Base-by-base conservation (phyloP, 2,888 invertebrate genomes). In the Pristionchus maxplancki region DNA sequence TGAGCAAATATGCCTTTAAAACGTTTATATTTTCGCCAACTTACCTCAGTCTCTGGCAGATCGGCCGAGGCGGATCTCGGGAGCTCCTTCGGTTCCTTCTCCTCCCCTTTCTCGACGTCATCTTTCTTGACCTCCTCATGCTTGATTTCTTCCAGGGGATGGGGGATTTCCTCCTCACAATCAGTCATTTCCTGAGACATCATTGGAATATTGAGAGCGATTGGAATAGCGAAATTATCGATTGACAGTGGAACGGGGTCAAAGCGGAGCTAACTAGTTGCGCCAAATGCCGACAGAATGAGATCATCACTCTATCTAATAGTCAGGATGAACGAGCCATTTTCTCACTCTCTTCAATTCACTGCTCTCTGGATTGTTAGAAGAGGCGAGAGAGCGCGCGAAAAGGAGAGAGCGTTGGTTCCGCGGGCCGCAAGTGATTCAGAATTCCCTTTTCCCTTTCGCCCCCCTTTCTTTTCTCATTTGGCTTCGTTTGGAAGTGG, bases 191-290 rank as follows among this genome's bases (percentile, higher is more conserved):
- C n/a, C n/a, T n/a, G n/a, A 1, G 67, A 67, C 17, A 31, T n/a
- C 34, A 1, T 34, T 31, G 11, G 67, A 31, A 67, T 34, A 31
- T 31, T 5, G 31, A 67, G 11, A 67, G 28, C 31, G 15, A 64
- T 28, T 31, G 1, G 64, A 31, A 67, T 1, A 13, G 1, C 34
- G 2, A 1, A 31, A 71, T 40, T 71, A 71, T 71, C 71, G 71
- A 71, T 71, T 20, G 24, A 24, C 34, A 24, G 20, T 9, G 17
- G 24, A 37, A 71, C 24, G 5, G 37, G 37, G 31, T 1, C 37
- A 71, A 37, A 34, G 31, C 31, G 64, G 15, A 31, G 71, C 71
- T 71, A 71, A 71, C 71, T 71, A 71, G 71, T 71, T 34, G 64
- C 31, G 11, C 15, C 11, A 71, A 71, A 71, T 71, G 37, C 31